Evolutionary conservation across 2,888 invertebrate genomes (phyloP), one percentile per base, ranked within the genome.

Genomic region (Amiota communis): DNA sequence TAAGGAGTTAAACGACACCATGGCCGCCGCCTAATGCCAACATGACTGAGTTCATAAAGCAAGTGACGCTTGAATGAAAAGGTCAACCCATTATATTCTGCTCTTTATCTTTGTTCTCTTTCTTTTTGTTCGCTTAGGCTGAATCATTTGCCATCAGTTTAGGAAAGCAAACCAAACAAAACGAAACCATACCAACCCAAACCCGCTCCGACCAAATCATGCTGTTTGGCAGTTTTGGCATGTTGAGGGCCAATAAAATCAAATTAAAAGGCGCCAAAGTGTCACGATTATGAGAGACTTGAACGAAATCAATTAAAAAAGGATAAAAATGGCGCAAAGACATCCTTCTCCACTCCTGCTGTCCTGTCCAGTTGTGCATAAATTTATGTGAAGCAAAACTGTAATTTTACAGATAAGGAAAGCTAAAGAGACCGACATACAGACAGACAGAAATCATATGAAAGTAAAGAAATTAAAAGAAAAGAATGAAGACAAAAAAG

Each of bases 191-290:
- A n/a, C 36, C 36, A 36, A 36, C 8, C 6, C 36, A 36, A 36
- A 36, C 36, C 36, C 36, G 4, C 8, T 36, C 6, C 36, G 6
- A 36, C 36, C 36, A 2, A 36, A 36, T 36, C 36, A 36, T 6
- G 36, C 6, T 6, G 36, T 36, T 6, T 36, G 36, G 36, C 36
- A 36, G 36, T 36, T 36, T 72, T 74, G 80, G 75, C 83, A 80
- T 80, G 80, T 76, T 75, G 77, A 80, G 76, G 79, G 77, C 84
- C 84, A 83, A 83, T 85, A 81, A 83, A 83, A 84, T 83, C 85
- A 85, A 83, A 85, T 83, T 83, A 85, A 85, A 85, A 82, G 84
- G 84, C 85, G 82, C 84, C 86, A 83, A 83, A 85, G 85, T 83
- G 83, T 84, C 84, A 81, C 82, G 83, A 83, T 83, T 84, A 83